Percentiles rank a stretch among this genome's conserved stretches.
Conservation (phyloP, 1,140 invertebrate genomes). For the Drosophila baimaii region DNA sequence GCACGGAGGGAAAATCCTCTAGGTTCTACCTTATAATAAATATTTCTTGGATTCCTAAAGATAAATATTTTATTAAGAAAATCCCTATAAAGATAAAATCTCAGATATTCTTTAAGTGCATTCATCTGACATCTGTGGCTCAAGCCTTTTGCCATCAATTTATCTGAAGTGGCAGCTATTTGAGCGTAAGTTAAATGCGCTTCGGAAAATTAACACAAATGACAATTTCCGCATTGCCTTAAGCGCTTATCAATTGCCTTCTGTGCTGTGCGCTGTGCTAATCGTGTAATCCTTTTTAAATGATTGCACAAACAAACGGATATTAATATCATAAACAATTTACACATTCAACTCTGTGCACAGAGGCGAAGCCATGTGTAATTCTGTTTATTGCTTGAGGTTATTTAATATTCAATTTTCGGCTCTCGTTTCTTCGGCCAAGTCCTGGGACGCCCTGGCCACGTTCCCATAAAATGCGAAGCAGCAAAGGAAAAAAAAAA, state of each 20-base stretch:
- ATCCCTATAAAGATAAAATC: not conserved
- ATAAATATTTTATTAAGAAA: not conserved
- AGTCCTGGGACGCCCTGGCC: constrained; percentile 1
- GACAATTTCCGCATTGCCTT: constrained; percentile 63
- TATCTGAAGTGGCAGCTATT: constrained; percentile 25
- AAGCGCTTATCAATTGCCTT: constrained; percentile 59
- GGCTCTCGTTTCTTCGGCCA: constrained; percentile 30
- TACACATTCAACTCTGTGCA: constrained; percentile 36
- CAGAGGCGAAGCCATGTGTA: constrained; percentile 6
- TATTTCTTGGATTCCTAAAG: no score
- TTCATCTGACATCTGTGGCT: constrained; percentile 27
- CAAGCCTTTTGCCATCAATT: constrained; percentile 35
- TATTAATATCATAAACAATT: constrained; percentile 76
- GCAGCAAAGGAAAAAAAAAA: constrained; percentile 23
- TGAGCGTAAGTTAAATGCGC: not conserved
- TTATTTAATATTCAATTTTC: constrained; percentile 73
- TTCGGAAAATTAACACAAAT: constrained; percentile 56
- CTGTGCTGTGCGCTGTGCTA: constrained; percentile 35
- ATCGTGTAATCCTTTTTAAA: constrained; percentile 71
- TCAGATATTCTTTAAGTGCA: not conserved
- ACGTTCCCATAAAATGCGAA: constrained; percentile 36
- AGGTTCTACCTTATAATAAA: not conserved
- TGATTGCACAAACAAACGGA: constrained; percentile 66
- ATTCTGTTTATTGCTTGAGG: constrained; percentile 51
- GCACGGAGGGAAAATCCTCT: not conserved